Conservation (phyloP, 2,888 invertebrate genomes). For the Acleris emargana region DNA sequence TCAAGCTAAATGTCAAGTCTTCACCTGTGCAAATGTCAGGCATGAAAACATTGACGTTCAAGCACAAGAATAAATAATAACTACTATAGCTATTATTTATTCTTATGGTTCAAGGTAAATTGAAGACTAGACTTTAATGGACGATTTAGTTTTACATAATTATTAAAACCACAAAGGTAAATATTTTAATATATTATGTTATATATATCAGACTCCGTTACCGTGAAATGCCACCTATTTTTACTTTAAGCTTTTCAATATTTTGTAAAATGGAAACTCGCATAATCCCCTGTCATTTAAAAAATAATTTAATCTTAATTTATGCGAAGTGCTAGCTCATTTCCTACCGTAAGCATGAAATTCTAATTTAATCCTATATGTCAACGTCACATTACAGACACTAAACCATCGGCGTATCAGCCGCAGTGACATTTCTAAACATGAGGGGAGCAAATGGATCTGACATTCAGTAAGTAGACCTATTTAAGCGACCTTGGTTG, state of each 20-base stretch:
- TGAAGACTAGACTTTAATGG: too few species aligned
- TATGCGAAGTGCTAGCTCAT: slow-evolving; percentile 55
- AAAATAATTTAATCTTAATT: slow-evolving; percentile 49
- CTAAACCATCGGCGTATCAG: slow-evolving; percentile 77
- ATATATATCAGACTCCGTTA: too few species aligned
- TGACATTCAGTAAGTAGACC: slow-evolving; percentile 72
- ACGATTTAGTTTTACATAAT: too few species aligned
- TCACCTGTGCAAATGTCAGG: slow-evolving; percentile 69
- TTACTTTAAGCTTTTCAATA: too few species aligned
- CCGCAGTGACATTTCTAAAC: slow-evolving; percentile 79
- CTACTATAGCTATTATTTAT: neutral
- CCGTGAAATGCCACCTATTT: too few species aligned
- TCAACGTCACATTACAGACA: slow-evolving; percentile 80
- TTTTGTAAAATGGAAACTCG: neutral
- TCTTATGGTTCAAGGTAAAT: too few species aligned
- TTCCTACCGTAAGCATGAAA: slow-evolving; percentile 65
- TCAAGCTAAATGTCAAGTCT: slow-evolving; percentile 64
- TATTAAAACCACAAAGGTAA: too few species aligned
- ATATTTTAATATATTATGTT: too few species aligned
- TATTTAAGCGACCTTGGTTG: slow-evolving; percentile 71
- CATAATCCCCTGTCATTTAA: neutral
- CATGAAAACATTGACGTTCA: slow-evolving; percentile 42
- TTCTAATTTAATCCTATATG: slow-evolving; percentile 78
- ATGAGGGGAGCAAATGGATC: slow-evolving; percentile 76
- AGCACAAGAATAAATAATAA: too few species aligned